Percentiles rank a stretch among this genome's conserved stretches.
phyloP scores from a whole-genome alignment of 35 echinoderm and acorn worm genomes.

The Anneissia japonica region DNA sequence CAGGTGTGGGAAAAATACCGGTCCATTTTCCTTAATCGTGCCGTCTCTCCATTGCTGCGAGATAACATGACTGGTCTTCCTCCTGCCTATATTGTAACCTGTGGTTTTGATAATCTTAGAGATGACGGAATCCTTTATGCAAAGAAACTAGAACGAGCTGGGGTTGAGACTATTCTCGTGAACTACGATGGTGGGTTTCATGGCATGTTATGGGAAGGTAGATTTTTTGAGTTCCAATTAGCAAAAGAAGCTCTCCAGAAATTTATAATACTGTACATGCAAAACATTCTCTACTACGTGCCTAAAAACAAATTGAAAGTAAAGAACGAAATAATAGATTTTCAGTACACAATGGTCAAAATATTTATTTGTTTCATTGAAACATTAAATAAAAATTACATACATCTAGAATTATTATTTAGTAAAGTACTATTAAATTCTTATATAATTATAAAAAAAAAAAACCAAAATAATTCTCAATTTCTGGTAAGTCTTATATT shows the following conservation, averaged over 20 bases:
- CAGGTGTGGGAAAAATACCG: slow-evolving; percentile 27
- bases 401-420: no score
- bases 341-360: no score
- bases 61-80: slow-evolving; percentile 52
- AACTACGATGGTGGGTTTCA: slow-evolving; percentile 84
- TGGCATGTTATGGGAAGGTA: slow-evolving; percentile 36
- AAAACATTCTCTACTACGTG: neutral
- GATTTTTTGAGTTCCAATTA: slow-evolving; percentile 24
- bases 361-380: no score
- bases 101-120: slow-evolving; percentile 71
- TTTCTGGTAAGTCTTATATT: no score
- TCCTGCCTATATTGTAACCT: slow-evolving; percentile 64
- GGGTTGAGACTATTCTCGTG: slow-evolving; percentile 40
- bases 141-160: slow-evolving; percentile 28
- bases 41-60: slow-evolving; percentile 42
- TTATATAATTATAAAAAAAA: no score
- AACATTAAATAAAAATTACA: no score
- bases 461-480: no score
- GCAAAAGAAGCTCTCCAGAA: neutral
- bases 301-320: no score
- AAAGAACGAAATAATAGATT: no score
- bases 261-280: neutral
- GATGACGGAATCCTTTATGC: slow-evolving; percentile 75
- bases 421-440: no score
- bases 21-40: slow-evolving; percentile 30